Evolutionary conservation across 35 echinoderm and acorn worm genomes (phyloP), one percentile per base, ranked within the genome.

Genomic region (Acanthaster planci): DNA sequence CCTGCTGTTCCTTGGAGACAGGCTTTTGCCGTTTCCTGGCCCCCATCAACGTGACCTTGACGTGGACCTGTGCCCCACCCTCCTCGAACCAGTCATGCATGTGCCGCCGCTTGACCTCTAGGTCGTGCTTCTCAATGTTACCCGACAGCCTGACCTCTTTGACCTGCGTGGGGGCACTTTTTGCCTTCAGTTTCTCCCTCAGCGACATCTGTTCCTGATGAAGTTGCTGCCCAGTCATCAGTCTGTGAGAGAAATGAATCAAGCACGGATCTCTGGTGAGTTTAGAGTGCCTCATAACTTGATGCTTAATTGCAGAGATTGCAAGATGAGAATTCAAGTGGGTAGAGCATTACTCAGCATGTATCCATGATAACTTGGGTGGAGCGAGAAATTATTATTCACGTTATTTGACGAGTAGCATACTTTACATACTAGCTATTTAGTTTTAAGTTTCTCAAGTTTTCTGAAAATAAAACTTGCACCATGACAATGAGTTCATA

Each of bases 151-250:
- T 81, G 7, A 82, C 50, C 34, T 72, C 77, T 52, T 76, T 85
- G 27, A 80, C 55, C 55, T 84, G 67, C 0, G 72, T 85, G 18
- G 79, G 79, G 22, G 78, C 15, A 26, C 55, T 72, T 12, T 78
- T 60, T 32, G 78, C 85, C 23, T 85, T 91, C 16, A 40, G 6
- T 26, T 86, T 85, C 30, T 91, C 89, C 37, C 78, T 91, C 19
- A 50, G 82, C 39, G 79, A 29, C 22, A 86, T 42, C 82, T 85
- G 82, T 36, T 91, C 82, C 77, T 85, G 35, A 54, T 82, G 78
- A 14, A 89, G 87, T 31, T 91, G 64, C 38, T 91, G 22, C 21
- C 76, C 76, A 1, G 75, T 85, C 83, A 91, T 91, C 18, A 91
- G 50, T 40, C 79, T 68, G 60, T 4, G 23, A 34, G 14, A 35